Percentiles rank a stretch among this genome's conserved stretches.
Evolutionary conservation across 1,140 invertebrate species (phyloP).

Genomic region (Periplaneta americana): DNA sequence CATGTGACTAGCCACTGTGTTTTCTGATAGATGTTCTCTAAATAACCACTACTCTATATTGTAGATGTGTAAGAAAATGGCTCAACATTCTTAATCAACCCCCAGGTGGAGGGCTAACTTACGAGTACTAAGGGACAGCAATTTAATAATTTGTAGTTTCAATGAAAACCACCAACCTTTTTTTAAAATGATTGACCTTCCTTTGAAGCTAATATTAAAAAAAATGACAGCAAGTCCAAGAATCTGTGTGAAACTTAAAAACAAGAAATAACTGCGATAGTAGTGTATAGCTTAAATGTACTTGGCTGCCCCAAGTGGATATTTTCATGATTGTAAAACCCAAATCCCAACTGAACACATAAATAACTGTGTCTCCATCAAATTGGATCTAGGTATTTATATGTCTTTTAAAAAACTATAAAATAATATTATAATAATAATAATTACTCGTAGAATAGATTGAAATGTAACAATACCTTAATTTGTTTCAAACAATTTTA

Average conservation of each 20-base stretch:
- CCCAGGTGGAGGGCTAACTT: neutral
- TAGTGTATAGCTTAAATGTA: neutral
- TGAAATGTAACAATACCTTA: neutral
- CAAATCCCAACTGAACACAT: neutral
- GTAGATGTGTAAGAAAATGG: neutral
- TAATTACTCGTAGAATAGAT: neutral
- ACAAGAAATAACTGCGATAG: neutral
- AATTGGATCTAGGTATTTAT: constrained; percentile 5
- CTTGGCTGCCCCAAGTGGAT: constrained; percentile 2
- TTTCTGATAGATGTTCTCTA: neutral
- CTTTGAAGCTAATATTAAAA: neutral
- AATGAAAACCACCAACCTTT: neutral
- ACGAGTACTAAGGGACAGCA: constrained; percentile 1
- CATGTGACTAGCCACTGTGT: neutral
- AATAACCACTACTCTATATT: neutral
- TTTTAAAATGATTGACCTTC: neutral
- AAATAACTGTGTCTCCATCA: constrained; percentile 4
- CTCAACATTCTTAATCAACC: neutral
- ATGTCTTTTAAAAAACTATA: constrained; percentile 10
- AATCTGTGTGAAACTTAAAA: neutral
- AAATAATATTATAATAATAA: constrained; percentile 10
- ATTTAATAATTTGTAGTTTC: neutral
- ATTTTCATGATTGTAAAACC: constrained; percentile 9
- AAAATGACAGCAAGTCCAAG: neutral
- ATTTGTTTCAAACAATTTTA: constrained; percentile 1